Conservation (phyloP, 2,888 invertebrate species). For the Cecidostiba fungosa region DNA sequence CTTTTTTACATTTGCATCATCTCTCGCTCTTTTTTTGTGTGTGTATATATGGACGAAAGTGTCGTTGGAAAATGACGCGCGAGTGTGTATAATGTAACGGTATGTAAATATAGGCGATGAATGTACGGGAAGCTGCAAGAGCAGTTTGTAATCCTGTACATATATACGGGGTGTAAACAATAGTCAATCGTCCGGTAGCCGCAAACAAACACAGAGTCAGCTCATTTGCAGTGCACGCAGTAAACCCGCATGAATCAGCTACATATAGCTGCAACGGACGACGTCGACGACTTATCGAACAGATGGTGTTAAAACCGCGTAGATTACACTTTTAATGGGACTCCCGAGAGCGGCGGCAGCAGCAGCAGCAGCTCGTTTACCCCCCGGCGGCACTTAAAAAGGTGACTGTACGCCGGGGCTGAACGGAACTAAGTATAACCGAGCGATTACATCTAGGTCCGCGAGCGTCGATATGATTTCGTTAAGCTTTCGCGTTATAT, state of each 20-base stretch:
- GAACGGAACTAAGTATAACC: background rate
- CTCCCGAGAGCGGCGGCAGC: background rate
- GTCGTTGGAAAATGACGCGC: no score
- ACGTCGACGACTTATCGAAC: background rate
- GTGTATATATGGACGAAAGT: no score
- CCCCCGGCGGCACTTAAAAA: conserved; percentile 13
- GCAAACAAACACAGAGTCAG: conserved; percentile 16
- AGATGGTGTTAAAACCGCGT: conserved; percentile 14
- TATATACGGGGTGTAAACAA: conserved; percentile 3
- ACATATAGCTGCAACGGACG: background rate
- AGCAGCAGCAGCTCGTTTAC: background rate
- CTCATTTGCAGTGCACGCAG: conserved; percentile 4
- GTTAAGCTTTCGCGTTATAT: background rate
- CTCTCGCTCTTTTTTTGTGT: background rate
- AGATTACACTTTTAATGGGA: conserved; percentile 37
- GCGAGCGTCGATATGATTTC: background rate
- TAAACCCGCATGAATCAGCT: background rate
- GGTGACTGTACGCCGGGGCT: background rate
- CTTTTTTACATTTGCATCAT: background rate
- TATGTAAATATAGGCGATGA: no score
- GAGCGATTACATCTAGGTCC: conserved; percentile 6
- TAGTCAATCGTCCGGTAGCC: background rate
- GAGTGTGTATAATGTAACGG: no score
- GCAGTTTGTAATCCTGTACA: background rate
- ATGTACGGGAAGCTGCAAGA: background rate